A percentile compares a stretch with the other conserved stretches of the same genome.
These are phyloP conservation scores for Ateles fusciceps DNA, from an alignment of 2,797 vertebrate genomes.

Conservation along the genomic window DNA sequence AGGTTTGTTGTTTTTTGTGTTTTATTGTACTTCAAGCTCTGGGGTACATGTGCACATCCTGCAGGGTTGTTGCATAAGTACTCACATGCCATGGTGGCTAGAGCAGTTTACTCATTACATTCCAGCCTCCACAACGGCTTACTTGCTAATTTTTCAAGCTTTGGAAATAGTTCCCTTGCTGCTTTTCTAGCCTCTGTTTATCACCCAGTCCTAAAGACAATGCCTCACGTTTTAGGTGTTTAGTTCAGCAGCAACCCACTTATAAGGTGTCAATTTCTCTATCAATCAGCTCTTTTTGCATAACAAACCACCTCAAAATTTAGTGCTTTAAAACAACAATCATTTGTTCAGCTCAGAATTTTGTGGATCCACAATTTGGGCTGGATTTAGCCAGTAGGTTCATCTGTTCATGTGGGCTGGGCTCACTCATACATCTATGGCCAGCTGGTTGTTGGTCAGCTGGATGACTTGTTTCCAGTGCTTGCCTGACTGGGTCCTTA, in stretches of 20 bases:
- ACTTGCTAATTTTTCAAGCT: neutral
- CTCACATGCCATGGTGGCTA: too few relatives aligned
- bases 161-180: neutral
- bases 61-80: too few relatives aligned
- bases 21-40: too few relatives aligned
- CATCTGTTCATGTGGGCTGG: neutral
- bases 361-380: neutral
- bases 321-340: neutral
- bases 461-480: neutral
- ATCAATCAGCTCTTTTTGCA: neutral
- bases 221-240: neutral
- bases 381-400: neutral
- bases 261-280: neutral
- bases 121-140: neutral
- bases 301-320: neutral
- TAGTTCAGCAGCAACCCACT: neutral
- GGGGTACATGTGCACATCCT: too few relatives aligned
- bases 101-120: neutral
- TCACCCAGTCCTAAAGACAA: neutral
- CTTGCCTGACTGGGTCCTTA: neutral
- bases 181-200: neutral
- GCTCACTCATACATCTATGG: neutral
- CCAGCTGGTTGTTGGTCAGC: too few relatives aligned
- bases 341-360: neutral
- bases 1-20: too few relatives aligned